These are phyloP conservation scores for Entomobrya multifasciata DNA, from an alignment of 2,888 invertebrate species.

Conservation along the genomic window DNA sequence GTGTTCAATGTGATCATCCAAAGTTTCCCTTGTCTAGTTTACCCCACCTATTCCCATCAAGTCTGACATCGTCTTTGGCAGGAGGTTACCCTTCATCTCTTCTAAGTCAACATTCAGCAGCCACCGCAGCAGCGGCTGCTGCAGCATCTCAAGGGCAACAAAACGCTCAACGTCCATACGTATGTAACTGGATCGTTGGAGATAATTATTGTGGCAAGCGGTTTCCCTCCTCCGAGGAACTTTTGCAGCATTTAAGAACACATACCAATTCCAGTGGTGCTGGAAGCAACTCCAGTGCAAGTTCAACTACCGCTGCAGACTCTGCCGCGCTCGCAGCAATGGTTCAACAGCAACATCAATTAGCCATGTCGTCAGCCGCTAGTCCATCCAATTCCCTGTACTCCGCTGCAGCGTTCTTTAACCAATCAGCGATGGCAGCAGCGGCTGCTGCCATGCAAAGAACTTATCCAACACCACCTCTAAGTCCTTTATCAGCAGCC, in stretches of 20 bases:
- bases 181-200: conserved; percentile 97
- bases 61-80: conserved; percentile 75
- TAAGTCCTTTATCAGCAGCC: conserved; percentile 91
- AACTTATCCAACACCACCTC: conserved; percentile 85
- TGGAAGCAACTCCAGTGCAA: conserved; percentile 80
- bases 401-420: conserved; percentile 59
- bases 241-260: conserved; percentile 94
- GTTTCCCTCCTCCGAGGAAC: conserved; percentile 95
- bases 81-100: conserved; percentile 80
- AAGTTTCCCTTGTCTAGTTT: conserved; percentile 86
- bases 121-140: conserved; percentile 83
- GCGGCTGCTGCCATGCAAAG: conserved; percentile 79
- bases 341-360: conserved; percentile 85
- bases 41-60: conserved; percentile 83
- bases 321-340: conserved; percentile 79
- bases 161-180: conserved; percentile 86
- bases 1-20: conserved; percentile 97
- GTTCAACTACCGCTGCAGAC: conserved; percentile 61
- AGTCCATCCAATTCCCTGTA: conserved; percentile 85
- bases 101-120: conserved; percentile 79
- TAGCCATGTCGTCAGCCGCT: conserved; percentile 90
- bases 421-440: conserved; percentile 71
- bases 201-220: conserved; percentile 96
- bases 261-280: conserved; percentile 88
- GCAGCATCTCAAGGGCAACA: conserved; percentile 83